Evolutionary conservation across 1,140 invertebrate species (phyloP).

Genomic region (Cydia fagiglandana): DNA sequence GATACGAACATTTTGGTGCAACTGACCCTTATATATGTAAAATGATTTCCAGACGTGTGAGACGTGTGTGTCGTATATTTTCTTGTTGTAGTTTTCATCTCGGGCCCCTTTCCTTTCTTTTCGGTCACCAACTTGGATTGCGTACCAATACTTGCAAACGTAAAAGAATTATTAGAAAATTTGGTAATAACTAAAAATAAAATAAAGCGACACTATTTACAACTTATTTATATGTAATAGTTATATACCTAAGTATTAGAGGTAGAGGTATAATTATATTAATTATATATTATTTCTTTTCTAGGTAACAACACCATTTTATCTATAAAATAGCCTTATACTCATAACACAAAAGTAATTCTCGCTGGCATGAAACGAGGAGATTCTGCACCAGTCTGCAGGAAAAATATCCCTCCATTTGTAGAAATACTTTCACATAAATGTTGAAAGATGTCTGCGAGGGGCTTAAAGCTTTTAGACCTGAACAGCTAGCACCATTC

Average conservation of each 20-base stretch:
- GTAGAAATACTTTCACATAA: slow-evolving; percentile 8
- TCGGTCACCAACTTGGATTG: too few species aligned
- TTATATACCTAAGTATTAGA: too few species aligned
- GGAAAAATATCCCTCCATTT: neutral
- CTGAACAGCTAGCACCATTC: neutral
- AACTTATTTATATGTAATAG: too few species aligned
- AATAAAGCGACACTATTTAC: too few species aligned
- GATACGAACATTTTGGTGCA: too few species aligned
- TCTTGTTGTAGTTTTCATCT: neutral
- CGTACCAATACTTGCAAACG: too few species aligned
- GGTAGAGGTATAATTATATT: too few species aligned
- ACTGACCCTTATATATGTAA: too few species aligned
- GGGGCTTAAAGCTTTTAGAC: neutral
- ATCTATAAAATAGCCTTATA: neutral
- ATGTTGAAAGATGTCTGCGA: slow-evolving; percentile 1
- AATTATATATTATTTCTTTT: neutral
- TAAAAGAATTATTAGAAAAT: too few species aligned
- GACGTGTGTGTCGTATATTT: neutral
- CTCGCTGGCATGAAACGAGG: neutral
- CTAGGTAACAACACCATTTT: neutral
- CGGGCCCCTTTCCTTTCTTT: neutral
- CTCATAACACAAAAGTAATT: neutral
- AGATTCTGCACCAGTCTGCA: neutral
- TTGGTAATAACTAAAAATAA: too few species aligned
- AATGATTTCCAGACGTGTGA: neutral